Conservation (phyloP, 2,888 invertebrate genomes). For the Druceiella hillmani region DNA sequence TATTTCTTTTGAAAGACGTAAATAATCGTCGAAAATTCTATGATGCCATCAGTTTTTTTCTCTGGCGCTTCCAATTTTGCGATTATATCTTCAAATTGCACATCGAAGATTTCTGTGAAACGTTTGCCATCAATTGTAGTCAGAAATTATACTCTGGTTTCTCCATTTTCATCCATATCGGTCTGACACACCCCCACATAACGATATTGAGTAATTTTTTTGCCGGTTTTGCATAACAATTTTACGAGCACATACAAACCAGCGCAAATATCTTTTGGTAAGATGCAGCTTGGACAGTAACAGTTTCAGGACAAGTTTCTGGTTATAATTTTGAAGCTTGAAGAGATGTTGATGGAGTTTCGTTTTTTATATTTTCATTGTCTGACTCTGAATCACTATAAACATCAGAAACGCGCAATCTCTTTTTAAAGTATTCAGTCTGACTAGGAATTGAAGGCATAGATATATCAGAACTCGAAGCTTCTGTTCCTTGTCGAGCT, state of each 20-base stretch:
- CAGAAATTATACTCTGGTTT: slow-evolving; percentile 13
- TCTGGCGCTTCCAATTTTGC: slow-evolving; percentile 23
- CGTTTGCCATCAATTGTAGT: slow-evolving; percentile 19
- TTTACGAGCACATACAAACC: slow-evolving; percentile 19
- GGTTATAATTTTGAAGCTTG: slow-evolving; percentile 14
- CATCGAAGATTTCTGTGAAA: slow-evolving; percentile 19
- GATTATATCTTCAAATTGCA: slow-evolving; percentile 23
- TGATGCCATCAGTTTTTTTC: slow-evolving; percentile 20
- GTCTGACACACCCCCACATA: slow-evolving; percentile 18
- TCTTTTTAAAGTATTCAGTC: slow-evolving; percentile 8
- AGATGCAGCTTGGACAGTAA: slow-evolving; percentile 9
- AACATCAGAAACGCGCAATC: slow-evolving; percentile 14
- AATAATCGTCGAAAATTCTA: slow-evolving; percentile 22
- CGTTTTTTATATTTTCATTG: slow-evolving; percentile 10
- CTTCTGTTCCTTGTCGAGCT: too few species aligned
- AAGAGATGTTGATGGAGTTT: slow-evolving; percentile 17
- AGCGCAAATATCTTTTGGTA: slow-evolving; percentile 19
- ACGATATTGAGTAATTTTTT: slow-evolving; percentile 16
- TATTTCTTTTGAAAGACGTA: slow-evolving; percentile 23
- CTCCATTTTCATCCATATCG: slow-evolving; percentile 17
- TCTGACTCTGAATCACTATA: slow-evolving; percentile 11
- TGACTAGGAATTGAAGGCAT: slow-evolving; percentile 6
- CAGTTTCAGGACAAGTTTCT: slow-evolving; percentile 16
- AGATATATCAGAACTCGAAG: too few species aligned
- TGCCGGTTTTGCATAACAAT: slow-evolving; percentile 16